A percentile compares a stretch with the other conserved stretches of the same genome.
Conservation (phyloP, 2,888 invertebrate species). For the Mesorhabditis belari region DNA sequence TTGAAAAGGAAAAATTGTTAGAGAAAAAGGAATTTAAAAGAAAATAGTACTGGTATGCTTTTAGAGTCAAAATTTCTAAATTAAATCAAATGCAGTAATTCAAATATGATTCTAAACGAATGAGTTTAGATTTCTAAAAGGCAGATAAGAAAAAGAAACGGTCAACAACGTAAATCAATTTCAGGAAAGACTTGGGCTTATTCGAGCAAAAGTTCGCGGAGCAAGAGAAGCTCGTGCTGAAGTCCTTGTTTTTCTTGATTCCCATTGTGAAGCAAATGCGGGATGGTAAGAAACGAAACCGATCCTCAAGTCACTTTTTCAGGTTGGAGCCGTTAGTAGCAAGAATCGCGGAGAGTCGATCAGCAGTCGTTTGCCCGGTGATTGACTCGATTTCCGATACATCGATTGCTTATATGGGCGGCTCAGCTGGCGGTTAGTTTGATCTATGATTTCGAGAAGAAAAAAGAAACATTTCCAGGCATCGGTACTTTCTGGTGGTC, state of each 20-base stretch:
- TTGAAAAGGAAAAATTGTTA: too few relatives aligned
- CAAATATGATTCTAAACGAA: neutral
- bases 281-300: constrained; percentile 63
- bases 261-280: constrained; percentile 77
- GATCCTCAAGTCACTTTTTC: neutral
- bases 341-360: constrained; percentile 71
- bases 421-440: constrained; percentile 7
- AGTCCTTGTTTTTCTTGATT: constrained; percentile 78
- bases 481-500: constrained; percentile 58
- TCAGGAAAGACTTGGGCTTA: constrained; percentile 72
- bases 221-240: constrained; percentile 75
- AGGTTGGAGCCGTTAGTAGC: constrained; percentile 73
- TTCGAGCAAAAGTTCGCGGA: constrained; percentile 66
- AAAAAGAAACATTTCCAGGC: constrained; percentile 6
- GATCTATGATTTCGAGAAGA: neutral
- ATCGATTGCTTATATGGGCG: constrained; percentile 59
- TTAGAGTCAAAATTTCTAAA: too few relatives aligned
- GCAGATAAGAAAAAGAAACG: too few relatives aligned
- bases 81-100: neutral
- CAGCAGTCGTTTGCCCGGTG: constrained; percentile 61
- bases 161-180: too few relatives aligned
- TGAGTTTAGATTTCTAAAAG: too few relatives aligned
- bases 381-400: neutral
- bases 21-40: too few relatives aligned
- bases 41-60: too few relatives aligned